phyloP scores from a whole-genome alignment of 2,797 vertebrate species.

The Apogon talboti region DNA sequence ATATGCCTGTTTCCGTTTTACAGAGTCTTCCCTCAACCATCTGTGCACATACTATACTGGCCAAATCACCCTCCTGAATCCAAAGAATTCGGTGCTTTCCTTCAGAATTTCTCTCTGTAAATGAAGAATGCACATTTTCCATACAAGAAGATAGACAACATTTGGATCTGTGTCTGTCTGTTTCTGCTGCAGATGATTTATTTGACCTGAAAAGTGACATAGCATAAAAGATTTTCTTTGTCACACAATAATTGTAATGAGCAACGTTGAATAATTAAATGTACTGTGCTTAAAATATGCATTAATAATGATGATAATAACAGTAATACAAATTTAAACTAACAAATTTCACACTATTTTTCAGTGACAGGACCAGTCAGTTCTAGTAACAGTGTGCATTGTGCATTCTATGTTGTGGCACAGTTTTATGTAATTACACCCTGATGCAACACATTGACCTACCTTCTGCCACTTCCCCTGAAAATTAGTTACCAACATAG shows the following conservation, averaged over 20 bases:
- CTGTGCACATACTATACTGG: neutral
- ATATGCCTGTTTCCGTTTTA: slow-evolving; percentile 11
- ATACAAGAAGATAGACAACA: neutral
- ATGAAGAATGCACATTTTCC: neutral
- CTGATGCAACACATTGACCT: too few relatives aligned
- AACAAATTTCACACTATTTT: too few relatives aligned
- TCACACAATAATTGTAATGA: too few relatives aligned
- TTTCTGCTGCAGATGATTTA: neutral
- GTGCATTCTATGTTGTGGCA: too few relatives aligned
- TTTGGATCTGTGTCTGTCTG: neutral
- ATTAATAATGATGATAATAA: too few relatives aligned
- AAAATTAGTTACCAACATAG: neutral
- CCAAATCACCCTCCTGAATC: neutral
- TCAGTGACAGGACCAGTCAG: too few relatives aligned
- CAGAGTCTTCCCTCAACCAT: neutral
- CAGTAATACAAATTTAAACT: too few relatives aligned
- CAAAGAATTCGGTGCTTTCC: neutral
- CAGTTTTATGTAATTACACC: too few relatives aligned
- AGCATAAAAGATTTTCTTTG: neutral
- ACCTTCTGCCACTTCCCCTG: too few relatives aligned
- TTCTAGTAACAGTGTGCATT: too few relatives aligned
- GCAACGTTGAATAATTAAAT: too few relatives aligned
- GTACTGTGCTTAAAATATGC: too few relatives aligned
- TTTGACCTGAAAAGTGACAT: slow-evolving; percentile 6
- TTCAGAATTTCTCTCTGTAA: neutral